Conservation (phyloP, 2,113 vertebrate species). For the Cathartes aura region DNA sequence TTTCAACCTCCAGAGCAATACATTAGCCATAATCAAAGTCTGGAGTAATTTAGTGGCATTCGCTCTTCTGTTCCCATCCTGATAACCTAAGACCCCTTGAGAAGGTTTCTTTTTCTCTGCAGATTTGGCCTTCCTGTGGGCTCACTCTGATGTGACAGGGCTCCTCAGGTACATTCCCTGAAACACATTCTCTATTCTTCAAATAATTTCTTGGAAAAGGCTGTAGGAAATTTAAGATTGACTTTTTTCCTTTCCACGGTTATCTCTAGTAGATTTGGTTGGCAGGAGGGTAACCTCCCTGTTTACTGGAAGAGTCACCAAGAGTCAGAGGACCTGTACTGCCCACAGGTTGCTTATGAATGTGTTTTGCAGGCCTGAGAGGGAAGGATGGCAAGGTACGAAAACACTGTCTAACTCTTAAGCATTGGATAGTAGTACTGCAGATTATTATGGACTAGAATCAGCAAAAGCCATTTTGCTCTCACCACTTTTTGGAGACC, state of each 20-base stretch:
- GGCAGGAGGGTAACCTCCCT: not conserved
- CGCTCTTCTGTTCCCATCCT: not conserved
- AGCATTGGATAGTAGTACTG: not conserved
- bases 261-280: not conserved
- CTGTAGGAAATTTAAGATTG: not conserved
- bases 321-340: not conserved
- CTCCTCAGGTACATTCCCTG: not conserved
- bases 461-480: not conserved
- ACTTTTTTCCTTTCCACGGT: not conserved
- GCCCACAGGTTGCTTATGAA: not conserved
- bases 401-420: not conserved
- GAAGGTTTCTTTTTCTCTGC: not conserved
- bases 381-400: not conserved
- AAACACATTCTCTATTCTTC: not conserved
- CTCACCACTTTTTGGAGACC: not conserved
- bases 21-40: fast-evolving
- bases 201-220: not conserved
- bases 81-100: not conserved
- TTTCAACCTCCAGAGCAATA: not conserved
- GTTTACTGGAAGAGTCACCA: not conserved
- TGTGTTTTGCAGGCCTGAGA: not conserved
- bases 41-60: not conserved
- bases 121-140: not conserved
- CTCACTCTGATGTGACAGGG: not conserved
- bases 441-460: not conserved